These are phyloP conservation scores for Phyllostomus discolor DNA, from an alignment of 2,113 vertebrate genomes.

Conservation along the genomic window DNA sequence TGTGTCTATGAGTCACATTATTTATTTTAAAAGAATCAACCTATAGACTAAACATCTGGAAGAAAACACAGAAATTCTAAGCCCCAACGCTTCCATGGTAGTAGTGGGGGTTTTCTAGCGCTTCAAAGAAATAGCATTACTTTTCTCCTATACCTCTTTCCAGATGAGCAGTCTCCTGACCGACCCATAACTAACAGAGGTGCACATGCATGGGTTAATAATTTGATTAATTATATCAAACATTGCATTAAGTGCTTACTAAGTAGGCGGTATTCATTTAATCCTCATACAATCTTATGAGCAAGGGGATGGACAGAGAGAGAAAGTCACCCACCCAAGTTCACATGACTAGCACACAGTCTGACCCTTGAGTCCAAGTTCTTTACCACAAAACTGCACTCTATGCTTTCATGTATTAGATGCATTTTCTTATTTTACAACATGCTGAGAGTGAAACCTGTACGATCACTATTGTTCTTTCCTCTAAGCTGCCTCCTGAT, in stretches of 20 bases:
- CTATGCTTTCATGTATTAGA: not conserved
- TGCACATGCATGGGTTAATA: not conserved
- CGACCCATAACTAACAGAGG: not conserved
- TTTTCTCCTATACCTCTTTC: not conserved
- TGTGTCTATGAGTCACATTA: not conserved
- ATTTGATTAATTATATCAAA: not conserved
- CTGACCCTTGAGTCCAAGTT: not conserved
- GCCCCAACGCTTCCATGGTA: not conserved
- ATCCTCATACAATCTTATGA: not conserved
- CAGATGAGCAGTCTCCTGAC: not conserved
- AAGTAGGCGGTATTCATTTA: not conserved
- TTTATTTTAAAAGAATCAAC: not conserved
- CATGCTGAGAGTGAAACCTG: not conserved
- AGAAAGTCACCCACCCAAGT: not conserved
- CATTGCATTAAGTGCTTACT: not conserved
- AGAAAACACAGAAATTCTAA: not conserved
- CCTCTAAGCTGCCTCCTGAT: not conserved
- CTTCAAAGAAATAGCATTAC: not conserved
- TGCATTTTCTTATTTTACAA: not conserved
- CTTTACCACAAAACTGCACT: not conserved
- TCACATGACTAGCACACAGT: not conserved
- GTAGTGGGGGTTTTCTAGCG: not conserved
- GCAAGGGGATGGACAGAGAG: not conserved
- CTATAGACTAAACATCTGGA: not conserved
- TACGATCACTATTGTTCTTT: not conserved